Percentiles rank a stretch among this genome's conserved stretches.
Conservation (phyloP, 2,888 invertebrate species). For the Clistopyga incitator region DNA sequence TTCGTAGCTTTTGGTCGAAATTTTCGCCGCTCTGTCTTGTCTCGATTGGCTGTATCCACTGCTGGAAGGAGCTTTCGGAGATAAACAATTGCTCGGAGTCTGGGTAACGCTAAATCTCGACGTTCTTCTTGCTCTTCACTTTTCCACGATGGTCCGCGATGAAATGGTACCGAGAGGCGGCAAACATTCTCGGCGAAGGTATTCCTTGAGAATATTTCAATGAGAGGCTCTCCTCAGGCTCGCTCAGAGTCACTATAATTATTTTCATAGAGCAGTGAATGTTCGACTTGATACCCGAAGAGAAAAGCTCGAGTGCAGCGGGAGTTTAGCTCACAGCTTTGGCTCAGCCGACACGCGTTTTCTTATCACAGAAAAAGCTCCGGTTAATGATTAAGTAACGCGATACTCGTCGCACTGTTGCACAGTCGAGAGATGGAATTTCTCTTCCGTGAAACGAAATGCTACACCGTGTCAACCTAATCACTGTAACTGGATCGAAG, state of each 20-base stretch:
- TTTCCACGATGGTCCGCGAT: neutral
- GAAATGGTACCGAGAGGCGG: neutral
- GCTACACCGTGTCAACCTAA: slow-evolving; percentile 7
- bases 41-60: neutral
- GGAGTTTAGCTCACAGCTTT: neutral
- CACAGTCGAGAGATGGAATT: neutral
- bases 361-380: neutral
- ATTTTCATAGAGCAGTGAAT: slow-evolving; percentile 18
- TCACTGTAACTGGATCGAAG: slow-evolving; percentile 33
- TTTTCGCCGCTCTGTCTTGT: slow-evolving; percentile 8
- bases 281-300: neutral
- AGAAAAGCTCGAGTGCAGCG: neutral
- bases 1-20: neutral
- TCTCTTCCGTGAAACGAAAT: slow-evolving; percentile 11
- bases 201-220: slow-evolving; percentile 29
- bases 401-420: neutral
- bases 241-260: slow-evolving; percentile 11
- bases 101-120: slow-evolving; percentile 15
- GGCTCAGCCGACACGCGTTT: neutral
- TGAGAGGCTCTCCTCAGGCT: neutral
- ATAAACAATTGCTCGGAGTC: slow-evolving; percentile 45
- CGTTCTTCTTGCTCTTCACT: slow-evolving; percentile 33
- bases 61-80: slow-evolving; percentile 29
- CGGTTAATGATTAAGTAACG: slow-evolving; percentile 3
- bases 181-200: slow-evolving; percentile 21